Evolutionary conservation across 2,888 invertebrate genomes (phyloP), one percentile per base, ranked within the genome.

Genomic region (Blastobasis lacticolella): DNA sequence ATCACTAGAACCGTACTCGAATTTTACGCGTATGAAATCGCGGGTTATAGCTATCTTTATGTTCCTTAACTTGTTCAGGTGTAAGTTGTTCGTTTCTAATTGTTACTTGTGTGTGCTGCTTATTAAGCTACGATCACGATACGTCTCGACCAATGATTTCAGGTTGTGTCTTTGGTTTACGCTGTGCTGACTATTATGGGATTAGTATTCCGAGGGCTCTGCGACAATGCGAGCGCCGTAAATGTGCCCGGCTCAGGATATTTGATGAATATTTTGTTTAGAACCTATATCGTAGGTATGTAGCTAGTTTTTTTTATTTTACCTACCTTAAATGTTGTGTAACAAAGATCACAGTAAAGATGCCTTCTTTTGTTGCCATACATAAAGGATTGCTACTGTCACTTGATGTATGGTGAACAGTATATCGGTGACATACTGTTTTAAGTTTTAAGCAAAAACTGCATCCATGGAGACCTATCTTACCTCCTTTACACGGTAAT

Each of bases 211-310:
- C 66, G 73, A 37, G 60, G 45, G 46, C 50, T 67, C 6, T 81
- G 81, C 53, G 48, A 57, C 9, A 40, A 9, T 6, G n/a, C 5
- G 5, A 23, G 41, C n/a, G 40, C 54, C 9, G 10, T 46, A 0
- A 37, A 52, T 1, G n/a, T 53, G 0, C 40, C 46, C 5, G 61
- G 61, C n/a, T 58, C 64, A 3, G 38, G 59, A 4, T 61, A 58
- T 49, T 73, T 79, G 45, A 62, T 77, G 59, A 57, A 54, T 4
- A 57, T 59, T 1, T 46, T 78, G 4, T 67, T 66, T 52, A 58
- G 59, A 54, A 55, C 63, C 2, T 82, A 78, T 54, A 66, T 81
- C 54, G 66, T 68, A 63, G 56, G 80, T 78, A 62, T 62, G 63
- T 60, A 7, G 23, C 9, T 42, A 23, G 23, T 23, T 23, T 23